A percentile compares a stretch with the other conserved stretches of the same genome.
phyloP scores from a whole-genome alignment of 2,797 vertebrate genomes.

The Loris lydekkerianus region DNA sequence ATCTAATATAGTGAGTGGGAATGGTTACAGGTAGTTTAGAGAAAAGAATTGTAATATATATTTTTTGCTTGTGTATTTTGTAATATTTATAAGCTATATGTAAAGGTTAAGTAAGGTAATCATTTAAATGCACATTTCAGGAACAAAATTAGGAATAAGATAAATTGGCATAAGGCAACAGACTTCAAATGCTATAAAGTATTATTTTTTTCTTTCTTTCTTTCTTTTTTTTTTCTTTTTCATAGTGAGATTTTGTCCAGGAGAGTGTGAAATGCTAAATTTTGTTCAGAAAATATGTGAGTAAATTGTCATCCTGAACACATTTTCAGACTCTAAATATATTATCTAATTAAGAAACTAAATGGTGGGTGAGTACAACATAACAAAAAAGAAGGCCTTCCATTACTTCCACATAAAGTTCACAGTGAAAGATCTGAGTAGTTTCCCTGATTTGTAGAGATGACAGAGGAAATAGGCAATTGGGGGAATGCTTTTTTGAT shows the following conservation, averaged over 20 bases:
- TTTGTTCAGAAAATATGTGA: conserved; percentile 43
- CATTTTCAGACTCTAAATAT: conserved; percentile 40
- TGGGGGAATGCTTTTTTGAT: neutral
- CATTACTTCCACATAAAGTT: neutral
- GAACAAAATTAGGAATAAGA: conserved; percentile 36
- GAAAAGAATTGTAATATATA: neutral
- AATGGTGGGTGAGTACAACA: neutral
- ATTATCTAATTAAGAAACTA: conserved; percentile 27
- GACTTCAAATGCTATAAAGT: neutral
- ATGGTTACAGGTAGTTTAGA: neutral
- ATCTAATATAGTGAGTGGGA: neutral
- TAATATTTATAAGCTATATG: neutral
- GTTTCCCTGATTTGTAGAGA: conserved; percentile 43
- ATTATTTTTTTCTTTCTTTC: neutral
- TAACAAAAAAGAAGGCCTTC: neutral
- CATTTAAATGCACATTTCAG: neutral
- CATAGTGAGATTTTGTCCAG: neutral
- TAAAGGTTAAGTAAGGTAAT: neutral
- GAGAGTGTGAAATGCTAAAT: neutral
- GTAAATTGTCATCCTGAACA: neutral
- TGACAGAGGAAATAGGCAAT: neutral
- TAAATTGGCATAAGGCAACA: neutral
- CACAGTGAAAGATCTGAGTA: neutral
- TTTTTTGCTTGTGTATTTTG: neutral
- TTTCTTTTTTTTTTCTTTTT: neutral